These are phyloP conservation scores for Drosophila quinaria DNA, from an alignment of 2,888 invertebrate species.

Conservation along the genomic window DNA sequence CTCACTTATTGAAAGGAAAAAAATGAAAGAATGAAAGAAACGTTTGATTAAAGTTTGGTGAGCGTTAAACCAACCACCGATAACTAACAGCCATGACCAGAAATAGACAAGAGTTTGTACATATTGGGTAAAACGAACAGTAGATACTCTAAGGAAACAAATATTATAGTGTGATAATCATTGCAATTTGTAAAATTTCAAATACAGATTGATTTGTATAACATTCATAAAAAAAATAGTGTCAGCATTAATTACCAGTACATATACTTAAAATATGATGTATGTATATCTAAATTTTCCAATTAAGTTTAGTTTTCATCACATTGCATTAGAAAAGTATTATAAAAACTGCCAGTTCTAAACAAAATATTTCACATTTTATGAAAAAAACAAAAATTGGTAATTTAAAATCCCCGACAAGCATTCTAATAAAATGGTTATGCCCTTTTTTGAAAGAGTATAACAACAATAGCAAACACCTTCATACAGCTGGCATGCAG, in stretches of 20 bases:
- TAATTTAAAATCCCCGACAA: not conserved
- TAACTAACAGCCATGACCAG: slow-evolving; percentile 20
- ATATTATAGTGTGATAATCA: too few relatives aligned
- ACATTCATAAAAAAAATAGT: too few relatives aligned
- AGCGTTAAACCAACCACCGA: slow-evolving; percentile 51
- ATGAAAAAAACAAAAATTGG: too few relatives aligned
- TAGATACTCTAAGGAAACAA: slow-evolving; percentile 14
- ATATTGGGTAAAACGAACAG: not conserved
- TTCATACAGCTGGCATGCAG: slow-evolving; percentile 50
- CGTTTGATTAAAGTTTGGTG: slow-evolving; percentile 46
- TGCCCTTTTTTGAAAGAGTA: slow-evolving; percentile 14
- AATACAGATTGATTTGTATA: too few relatives aligned
- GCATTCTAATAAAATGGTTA: not conserved
- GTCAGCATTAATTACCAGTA: too few relatives aligned
- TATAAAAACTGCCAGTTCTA: too few relatives aligned
- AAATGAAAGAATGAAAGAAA: slow-evolving; percentile 13
- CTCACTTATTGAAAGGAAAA: slow-evolving; percentile 39
- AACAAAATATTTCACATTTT: too few relatives aligned
- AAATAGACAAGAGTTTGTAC: slow-evolving; percentile 9
- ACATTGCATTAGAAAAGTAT: too few relatives aligned
- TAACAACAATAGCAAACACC: slow-evolving; percentile 23
- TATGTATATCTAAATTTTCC: too few relatives aligned
- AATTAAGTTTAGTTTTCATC: too few relatives aligned
- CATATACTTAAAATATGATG: too few relatives aligned
- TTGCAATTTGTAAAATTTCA: too few relatives aligned